Evolutionary conservation across 2,797 vertebrate species (phyloP).

Genomic region (Lepilemur septentrionalis): DNA sequence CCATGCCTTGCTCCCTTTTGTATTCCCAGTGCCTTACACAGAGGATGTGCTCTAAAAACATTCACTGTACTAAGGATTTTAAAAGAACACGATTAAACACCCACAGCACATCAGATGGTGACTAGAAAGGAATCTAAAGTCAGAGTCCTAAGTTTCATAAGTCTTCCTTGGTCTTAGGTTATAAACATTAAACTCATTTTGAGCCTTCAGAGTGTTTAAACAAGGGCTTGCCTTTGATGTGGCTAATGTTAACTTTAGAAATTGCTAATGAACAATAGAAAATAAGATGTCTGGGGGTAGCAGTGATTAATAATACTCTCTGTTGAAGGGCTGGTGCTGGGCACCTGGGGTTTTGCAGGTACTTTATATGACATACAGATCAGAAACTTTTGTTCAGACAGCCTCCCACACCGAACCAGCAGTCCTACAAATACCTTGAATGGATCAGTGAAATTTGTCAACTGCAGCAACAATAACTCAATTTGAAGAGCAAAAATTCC

Average conservation of each 20-base stretch:
- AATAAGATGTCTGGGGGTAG: background rate
- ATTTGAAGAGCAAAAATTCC: background rate
- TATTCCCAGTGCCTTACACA: background rate
- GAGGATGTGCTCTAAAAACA: background rate
- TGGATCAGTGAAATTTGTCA: background rate
- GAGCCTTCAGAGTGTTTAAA: background rate
- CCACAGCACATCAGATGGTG: background rate
- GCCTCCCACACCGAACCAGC: background rate
- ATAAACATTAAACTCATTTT: background rate
- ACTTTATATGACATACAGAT: background rate
- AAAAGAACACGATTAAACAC: background rate
- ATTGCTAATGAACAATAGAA: background rate
- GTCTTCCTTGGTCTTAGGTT: constrained; percentile 21
- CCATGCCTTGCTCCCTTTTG: background rate
- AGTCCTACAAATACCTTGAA: background rate
- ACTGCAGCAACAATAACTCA: background rate
- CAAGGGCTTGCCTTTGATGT: background rate
- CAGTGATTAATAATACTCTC: background rate
- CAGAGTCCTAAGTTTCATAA: background rate
- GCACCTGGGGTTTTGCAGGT: background rate
- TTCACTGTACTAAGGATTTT: constrained; percentile 10
- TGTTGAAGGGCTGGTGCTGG: background rate
- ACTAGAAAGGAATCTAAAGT: background rate
- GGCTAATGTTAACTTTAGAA: constrained; percentile 17
- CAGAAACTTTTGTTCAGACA: background rate